These are phyloP conservation scores for Halisarca cf. caerulea DNA, from an alignment of 37 sponge, comb jelly and placozoan genomes.

Conservation along the genomic window DNA sequence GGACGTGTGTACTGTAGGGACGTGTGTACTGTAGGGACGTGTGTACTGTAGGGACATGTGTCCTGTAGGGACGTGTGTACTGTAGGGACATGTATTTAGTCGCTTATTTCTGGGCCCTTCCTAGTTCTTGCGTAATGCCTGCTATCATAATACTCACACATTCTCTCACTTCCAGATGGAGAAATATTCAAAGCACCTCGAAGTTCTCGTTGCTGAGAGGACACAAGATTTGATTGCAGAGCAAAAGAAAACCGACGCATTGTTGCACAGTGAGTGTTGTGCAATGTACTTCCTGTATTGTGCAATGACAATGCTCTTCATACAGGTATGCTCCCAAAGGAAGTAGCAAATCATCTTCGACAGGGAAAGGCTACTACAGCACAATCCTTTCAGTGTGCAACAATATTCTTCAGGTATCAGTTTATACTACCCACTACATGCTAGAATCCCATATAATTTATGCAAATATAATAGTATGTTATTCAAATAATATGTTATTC, in stretches of 20 bases:
- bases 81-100: too few relatives aligned
- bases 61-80: too few relatives aligned
- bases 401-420: slow-evolving; percentile 83
- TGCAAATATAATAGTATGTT: too few relatives aligned
- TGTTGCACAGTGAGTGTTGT: slow-evolving; percentile 73
- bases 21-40: too few relatives aligned
- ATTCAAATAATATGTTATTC: too few relatives aligned
- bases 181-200: slow-evolving; percentile 89
- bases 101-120: too few relatives aligned
- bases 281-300: too few relatives aligned
- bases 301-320: too few relatives aligned
- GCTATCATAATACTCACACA: too few relatives aligned
- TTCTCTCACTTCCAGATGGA: slow-evolving; percentile 75
- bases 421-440: neutral
- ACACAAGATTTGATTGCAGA: slow-evolving; percentile 84
- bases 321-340: slow-evolving; percentile 81
- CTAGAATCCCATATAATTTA: neutral
- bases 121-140: too few relatives aligned
- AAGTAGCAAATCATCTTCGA: slow-evolving; percentile 82
- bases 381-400: slow-evolving; percentile 46
- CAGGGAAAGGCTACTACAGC: slow-evolving; percentile 76
- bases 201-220: slow-evolving; percentile 79
- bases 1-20: too few relatives aligned
- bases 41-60: too few relatives aligned
- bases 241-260: slow-evolving; percentile 74